Evolutionary conservation across 2,888 invertebrate genomes (phyloP), one percentile per base, ranked within the genome.

Genomic region (Sarcophaga rosellei): DNA sequence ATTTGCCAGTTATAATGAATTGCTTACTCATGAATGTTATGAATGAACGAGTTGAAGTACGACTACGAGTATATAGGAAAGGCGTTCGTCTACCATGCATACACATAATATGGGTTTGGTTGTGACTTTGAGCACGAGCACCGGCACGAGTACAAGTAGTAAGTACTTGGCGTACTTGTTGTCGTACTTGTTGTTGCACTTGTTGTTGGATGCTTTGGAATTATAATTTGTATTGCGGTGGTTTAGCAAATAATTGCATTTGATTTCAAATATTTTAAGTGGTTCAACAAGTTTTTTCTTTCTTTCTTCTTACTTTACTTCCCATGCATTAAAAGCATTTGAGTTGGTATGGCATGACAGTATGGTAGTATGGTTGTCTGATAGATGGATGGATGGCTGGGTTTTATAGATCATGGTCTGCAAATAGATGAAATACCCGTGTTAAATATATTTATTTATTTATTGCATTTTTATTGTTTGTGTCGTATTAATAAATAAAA

Each of bases 261-360:
- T 66, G 69, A 45, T 74, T 63, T 78, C 47, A 20, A 79, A 75
- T 70, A 25, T 6, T 79, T 53, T n/a, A 80, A 86, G 77, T 78
- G 23, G 83, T 77, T 53, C 81, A 81, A 81, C 86, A 77, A 83
- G 80, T 86, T 86, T 83, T 17, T 45, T 15, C 44, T 20, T 44
- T 12, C 8, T 47, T 4, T 11, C 15, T 17, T 47, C 59, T 21
- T 20, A 10, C 12, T 35, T 20, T 17, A 61, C 61, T 72, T 47
- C 57, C 57, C 35, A n/a, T 44, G 12, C 5, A 65, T 45, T 20
- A 61, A 20, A 75, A 35, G 57, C 72, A 72, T 72, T 44, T 59
- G 23, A 21, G 59, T 25, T 45, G 3, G 6, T 5, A 20, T 66
- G 23, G 20, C 57, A 17, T 57, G 15, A 8, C 3, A 35, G 35